Percentiles rank a stretch among this genome's conserved stretches.
Conservation (phyloP, 2,797 vertebrate genomes). For the Phataginus tricuspis region DNA sequence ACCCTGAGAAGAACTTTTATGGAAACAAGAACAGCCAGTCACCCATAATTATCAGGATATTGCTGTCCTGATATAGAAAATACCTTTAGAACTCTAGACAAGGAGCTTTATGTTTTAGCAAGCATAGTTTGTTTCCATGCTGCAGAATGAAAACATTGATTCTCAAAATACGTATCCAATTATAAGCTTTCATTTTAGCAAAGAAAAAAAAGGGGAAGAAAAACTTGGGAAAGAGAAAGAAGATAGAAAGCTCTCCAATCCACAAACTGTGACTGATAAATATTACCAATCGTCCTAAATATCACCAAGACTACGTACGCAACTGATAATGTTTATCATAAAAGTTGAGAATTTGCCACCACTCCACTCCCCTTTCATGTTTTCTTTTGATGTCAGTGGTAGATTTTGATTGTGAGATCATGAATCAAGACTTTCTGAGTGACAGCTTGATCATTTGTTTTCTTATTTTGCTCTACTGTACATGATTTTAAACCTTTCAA, state of each 20-base stretch:
- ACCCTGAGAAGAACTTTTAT: neutral
- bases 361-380: neutral
- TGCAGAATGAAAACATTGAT: neutral
- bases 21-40: neutral
- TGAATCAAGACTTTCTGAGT: neutral
- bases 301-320: neutral
- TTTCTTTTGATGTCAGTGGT: neutral
- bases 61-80: neutral
- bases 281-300: neutral
- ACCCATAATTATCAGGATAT: neutral
- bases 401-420: neutral
- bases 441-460: neutral
- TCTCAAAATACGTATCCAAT: slow-evolving; percentile 12
- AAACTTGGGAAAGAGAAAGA: neutral
- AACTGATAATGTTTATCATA: neutral
- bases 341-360: neutral
- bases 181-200: slow-evolving; percentile 4
- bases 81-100: neutral
- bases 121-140: neutral
- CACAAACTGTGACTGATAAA: neutral
- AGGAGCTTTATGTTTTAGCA: neutral
- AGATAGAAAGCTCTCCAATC: neutral
- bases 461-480: neutral
- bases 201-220: neutral
- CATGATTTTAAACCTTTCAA: neutral